These are phyloP conservation scores for Thumatha senex DNA, from an alignment of 2,888 invertebrate species.

Conservation along the genomic window DNA sequence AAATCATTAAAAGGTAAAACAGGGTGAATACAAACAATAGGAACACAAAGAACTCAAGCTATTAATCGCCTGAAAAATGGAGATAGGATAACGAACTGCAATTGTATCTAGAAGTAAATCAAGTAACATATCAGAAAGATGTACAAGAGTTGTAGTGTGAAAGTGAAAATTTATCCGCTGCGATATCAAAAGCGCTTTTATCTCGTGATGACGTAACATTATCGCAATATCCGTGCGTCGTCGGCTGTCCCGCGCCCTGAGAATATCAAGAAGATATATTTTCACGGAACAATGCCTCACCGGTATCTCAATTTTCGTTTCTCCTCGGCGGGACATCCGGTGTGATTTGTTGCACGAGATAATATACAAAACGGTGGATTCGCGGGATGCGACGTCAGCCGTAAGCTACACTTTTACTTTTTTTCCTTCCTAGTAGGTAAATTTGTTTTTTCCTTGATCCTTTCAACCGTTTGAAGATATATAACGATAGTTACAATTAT, in stretches of 20 bases:
- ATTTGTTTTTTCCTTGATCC: slow-evolving; percentile 57
- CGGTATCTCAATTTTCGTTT: slow-evolving; percentile 83
- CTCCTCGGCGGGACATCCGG: slow-evolving; percentile 77
- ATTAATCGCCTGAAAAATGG: slow-evolving; percentile 20
- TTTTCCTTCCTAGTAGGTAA: slow-evolving; percentile 57
- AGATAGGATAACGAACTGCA: slow-evolving; percentile 22
- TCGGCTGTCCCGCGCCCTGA: slow-evolving; percentile 69
- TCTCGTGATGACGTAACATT: slow-evolving; percentile 73
- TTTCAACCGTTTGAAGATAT: slow-evolving; percentile 11
- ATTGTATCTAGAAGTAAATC: slow-evolving; percentile 24
- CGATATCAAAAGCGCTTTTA: slow-evolving; percentile 71
- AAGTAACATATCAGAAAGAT: slow-evolving; percentile 25
- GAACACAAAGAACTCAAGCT: slow-evolving; percentile 6
- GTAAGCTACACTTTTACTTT: slow-evolving; percentile 66
- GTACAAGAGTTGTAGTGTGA: slow-evolving; percentile 41
- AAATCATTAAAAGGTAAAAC: too few relatives aligned
- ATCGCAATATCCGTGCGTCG: slow-evolving; percentile 77
- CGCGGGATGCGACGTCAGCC: slow-evolving; percentile 67
- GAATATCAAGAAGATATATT: slow-evolving; percentile 81
- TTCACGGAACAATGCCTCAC: slow-evolving; percentile 80
- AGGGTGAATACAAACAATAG: not conserved
- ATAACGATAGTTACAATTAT: slow-evolving; percentile 1
- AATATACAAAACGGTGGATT: slow-evolving; percentile 80
- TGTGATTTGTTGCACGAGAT: slow-evolving; percentile 81
- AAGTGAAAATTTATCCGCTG: slow-evolving; percentile 66